Conservation (phyloP, 1,140 invertebrate genomes). For the Lucilia sericata region DNA sequence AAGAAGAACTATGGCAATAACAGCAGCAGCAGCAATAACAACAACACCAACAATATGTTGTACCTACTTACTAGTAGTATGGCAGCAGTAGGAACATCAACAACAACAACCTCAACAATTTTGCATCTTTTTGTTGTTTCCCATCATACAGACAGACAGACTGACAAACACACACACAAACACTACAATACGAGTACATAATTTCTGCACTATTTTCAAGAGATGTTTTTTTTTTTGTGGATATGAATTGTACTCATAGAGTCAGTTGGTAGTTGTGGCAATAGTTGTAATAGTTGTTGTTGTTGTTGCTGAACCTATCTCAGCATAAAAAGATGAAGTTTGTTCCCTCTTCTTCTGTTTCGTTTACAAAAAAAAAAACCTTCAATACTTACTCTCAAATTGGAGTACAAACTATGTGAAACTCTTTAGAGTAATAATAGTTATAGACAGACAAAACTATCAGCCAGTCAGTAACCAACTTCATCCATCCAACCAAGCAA, state of each 20-base stretch:
- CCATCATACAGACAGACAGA: no score
- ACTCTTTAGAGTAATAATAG: background rate
- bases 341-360: background rate
- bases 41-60: conserved; percentile 2
- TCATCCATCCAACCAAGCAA: no score
- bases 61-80: no score
- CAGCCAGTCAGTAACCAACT: no score
- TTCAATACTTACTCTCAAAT: background rate
- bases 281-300: conserved; percentile 21
- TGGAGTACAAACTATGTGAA: no score
- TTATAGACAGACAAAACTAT: background rate
- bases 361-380: background rate
- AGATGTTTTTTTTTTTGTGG: conserved; percentile 34
- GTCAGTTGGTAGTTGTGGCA: background rate
- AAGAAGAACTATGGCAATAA: background rate
- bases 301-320: conserved; percentile 1
- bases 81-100: conserved; percentile 9
- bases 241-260: no score
- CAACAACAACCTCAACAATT: conserved; percentile 24
- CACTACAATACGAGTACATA: background rate
- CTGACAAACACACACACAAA: no score
- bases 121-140: conserved; percentile 20
- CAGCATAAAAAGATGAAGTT: conserved; percentile 27
- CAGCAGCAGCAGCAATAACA: conserved; percentile 4
- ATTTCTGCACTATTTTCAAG: conserved; percentile 40